Evolutionary conservation across 2,797 vertebrate genomes (phyloP), one percentile per base, ranked within the genome.

Genomic region (Tympanoctomys barrerae): DNA sequence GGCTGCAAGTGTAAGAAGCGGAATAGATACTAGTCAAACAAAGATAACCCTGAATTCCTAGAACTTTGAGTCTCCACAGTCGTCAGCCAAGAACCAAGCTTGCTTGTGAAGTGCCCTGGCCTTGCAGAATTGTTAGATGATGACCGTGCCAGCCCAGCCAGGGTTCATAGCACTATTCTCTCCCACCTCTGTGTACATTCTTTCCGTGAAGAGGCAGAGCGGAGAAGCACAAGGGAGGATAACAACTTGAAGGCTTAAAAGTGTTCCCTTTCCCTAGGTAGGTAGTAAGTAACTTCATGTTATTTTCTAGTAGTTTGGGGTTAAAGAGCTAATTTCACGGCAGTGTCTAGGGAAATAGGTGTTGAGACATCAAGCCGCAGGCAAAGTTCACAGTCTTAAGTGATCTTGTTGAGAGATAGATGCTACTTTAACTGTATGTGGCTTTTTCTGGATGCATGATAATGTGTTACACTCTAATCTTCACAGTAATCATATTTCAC

Each of bases 311-410:
- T 75, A 94, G 39, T 95, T 93, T 94, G 78, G 49, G 78, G 89
- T 96, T 88, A 97, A 94, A 97, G 84, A 93, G 84, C 84, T 92
- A 46, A 93, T 95, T 91, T 96, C 71, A 94, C 84, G 88, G 54
- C 68, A 89, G 59, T 92, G 64, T 52, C 95, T 95, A 68, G 96
- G 89, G 78, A 97, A 80, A 82, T 92, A 77, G 80, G 68, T 94
- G 61, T 93, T 87, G 80, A 83, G 82, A 94, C 66, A 94, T 86
- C 33, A 66, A 87, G 57, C 66, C 87, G 71, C 71, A 88, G 86
- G 71, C 82, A 89, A 88, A 92, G 39, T 87, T 92, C 89, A 94
- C 59, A 92, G 79, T 93, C 54, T 57, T 57, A 24, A 36, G 7
- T 49, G 62, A 64, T 54, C 79, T 88, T 90, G 36, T 75, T 80